These are phyloP conservation scores for Vombatus ursinus DNA, from an alignment of 2,113 vertebrate species.

Conservation along the genomic window DNA sequence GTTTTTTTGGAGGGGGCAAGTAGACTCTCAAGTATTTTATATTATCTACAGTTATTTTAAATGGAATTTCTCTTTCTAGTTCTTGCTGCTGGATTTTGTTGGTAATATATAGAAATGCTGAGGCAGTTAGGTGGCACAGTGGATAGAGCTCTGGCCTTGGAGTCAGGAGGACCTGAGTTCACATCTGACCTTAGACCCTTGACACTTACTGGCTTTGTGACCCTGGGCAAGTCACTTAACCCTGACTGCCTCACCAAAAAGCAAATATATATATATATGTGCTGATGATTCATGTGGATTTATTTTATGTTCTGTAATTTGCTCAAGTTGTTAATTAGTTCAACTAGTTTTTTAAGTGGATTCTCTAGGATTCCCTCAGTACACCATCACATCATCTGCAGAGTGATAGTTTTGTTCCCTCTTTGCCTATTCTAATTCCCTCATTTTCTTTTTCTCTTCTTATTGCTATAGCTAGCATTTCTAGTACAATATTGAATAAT, in stretches of 20 bases:
- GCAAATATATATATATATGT: too few relatives aligned
- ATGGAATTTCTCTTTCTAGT: not conserved
- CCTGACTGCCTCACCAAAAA: too few relatives aligned
- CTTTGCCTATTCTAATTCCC: not conserved
- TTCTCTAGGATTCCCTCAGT: too few relatives aligned
- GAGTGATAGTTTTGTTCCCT: too few relatives aligned
- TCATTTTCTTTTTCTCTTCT: not conserved
- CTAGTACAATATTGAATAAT: not conserved
- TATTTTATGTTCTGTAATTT: not conserved
- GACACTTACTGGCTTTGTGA: too few relatives aligned
- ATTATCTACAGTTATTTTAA: not conserved
- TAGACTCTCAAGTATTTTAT: not conserved
- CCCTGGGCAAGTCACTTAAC: too few relatives aligned
- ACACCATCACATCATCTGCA: too few relatives aligned
- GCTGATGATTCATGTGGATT: not conserved
- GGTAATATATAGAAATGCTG: not conserved
- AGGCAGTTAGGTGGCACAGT: not conserved
- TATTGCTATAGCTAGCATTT: not conserved
- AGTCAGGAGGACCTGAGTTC: too few relatives aligned
- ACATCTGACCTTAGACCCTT: too few relatives aligned
- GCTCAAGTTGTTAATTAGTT: not conserved
- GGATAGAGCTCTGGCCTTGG: too few relatives aligned
- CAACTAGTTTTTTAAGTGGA: not conserved
- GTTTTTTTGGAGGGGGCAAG: not conserved
- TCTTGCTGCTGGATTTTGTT: not conserved